Conservation (phyloP, 2,888 invertebrate genomes). For the Cerceris rybyensis region DNA sequence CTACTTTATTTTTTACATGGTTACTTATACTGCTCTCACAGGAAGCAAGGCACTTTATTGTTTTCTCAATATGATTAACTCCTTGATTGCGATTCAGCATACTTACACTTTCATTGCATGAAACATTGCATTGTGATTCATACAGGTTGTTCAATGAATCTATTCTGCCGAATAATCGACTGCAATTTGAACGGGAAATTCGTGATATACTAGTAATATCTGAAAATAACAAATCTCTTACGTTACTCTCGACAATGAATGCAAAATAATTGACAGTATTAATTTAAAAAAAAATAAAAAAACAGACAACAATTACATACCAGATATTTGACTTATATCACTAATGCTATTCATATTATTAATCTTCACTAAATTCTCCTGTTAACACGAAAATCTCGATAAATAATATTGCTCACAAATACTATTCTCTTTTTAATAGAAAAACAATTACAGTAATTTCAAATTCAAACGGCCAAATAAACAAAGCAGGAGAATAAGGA, state of each 20-base stretch:
- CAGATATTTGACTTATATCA: constrained; percentile 71
- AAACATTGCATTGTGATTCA: constrained; percentile 48
- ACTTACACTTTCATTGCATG: constrained; percentile 41
- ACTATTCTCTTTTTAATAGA: background rate
- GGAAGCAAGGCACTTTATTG: constrained; percentile 51
- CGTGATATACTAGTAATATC: constrained; percentile 72
- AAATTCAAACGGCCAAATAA: constrained; percentile 1
- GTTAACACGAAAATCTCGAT: background rate
- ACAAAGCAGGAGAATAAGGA: background rate
- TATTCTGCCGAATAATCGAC: constrained; percentile 53
- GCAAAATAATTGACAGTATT: background rate
- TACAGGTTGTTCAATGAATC: constrained; percentile 61
- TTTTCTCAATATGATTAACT: constrained; percentile 50
- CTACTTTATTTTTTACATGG: constrained; percentile 65
- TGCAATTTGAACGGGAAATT: constrained; percentile 69
- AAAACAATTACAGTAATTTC: background rate
- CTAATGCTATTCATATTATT: constrained; percentile 46
- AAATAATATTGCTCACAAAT: background rate
- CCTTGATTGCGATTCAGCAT: constrained; percentile 33
- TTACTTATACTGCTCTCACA: constrained; percentile 70
- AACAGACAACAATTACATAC: constrained; percentile 50
- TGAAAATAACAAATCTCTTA: constrained; percentile 41
- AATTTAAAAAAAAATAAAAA: background rate
- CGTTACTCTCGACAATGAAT: background rate
- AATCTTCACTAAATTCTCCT: background rate